Evolutionary conservation across 37 sponge, comb jelly and placozoan genomes (phyloP), one percentile per base, ranked within the genome.

Genomic region (Oopsacas minuta): DNA sequence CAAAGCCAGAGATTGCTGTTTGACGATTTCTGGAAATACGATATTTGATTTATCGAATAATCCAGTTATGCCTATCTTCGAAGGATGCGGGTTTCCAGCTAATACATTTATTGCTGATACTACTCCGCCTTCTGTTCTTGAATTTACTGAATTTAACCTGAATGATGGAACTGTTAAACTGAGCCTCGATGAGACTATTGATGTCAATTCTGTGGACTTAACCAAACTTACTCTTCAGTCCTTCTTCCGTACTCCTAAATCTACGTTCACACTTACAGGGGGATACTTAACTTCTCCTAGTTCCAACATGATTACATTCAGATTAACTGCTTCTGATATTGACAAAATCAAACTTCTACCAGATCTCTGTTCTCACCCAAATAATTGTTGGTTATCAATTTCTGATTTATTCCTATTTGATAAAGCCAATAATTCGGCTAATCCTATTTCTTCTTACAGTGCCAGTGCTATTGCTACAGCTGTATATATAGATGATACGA

Each of bases 381-480:
- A 94, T 88, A 94, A 94, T 86, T 94, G 95, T 52, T 94, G 95
- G 95, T 37, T 94, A 20, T 86, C 92, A 22, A 23, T 90, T 38
- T 30, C 84, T 23, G 20, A 22, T 0, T 39, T 52, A 39, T 52
- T 90, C 8, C 42, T 94, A 37, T 22, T 42, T 0, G 95, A 94
- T 83, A 94, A 89, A 91, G 90, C 89, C 84, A 88, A 84, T 15
- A 94, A 94, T 89, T 81, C 81, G 0, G 30, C 86, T 0, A 36
- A 36, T 23, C 82, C 82, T 22, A 17, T 92, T 37, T 36, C 84
- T 0, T 84, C 38, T 36, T 39, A 42, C 0, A 37, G 38, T 52
- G 95, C 87, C 1, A 37, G 38, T 52, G 95, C 87, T 10, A 39
- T 90, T 1, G 87, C 88, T 86, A 88, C 86, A 0, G 15, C 36